Base-by-base conservation (phyloP, 2,797 vertebrate species). In the Tragopan temminckii region DNA sequence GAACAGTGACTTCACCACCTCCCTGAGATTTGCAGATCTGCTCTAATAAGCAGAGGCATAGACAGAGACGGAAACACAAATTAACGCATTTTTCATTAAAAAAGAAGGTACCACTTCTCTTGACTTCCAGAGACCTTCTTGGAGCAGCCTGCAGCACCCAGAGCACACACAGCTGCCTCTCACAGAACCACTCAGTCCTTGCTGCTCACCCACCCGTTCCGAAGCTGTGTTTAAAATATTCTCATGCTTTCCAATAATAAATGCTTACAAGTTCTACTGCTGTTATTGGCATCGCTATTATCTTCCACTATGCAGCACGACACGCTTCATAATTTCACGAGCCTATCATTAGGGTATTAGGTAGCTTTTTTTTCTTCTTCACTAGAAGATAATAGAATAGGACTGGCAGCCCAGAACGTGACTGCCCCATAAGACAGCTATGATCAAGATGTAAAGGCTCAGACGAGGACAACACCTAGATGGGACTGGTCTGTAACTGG, bases 11-110 rank as follows among this genome's bases (percentile, higher is more conserved):
- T 52, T 25, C 48, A 15, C 29, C 16, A 11, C 52, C 29, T 18
- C 52, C 52, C 29, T 9, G 27, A 29, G 52, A 31, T 11, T 66
- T 59, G 45, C 55, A 93, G 59, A 52, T 69, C 68, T 59, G 61
- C 68, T 79, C 55, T 33, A 59, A 38, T 29, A 69, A 81, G 61
- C 45, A 95, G 84, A 93, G 69, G 38, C 27, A 76, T 69, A 90
- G 76, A 89, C 66, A 53, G 72, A 93, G 55, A 62, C 23, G 48
- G 78, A 82, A 95, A 78, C 72, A 85, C 67, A 77, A 85, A 38
- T 36, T 80, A 77, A 81, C 6, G 19, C 7, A 79, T 23, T 43
- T 62, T 43, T 61, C 57, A 35, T 69, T 40, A 21, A 25, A 50
- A 38, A 40, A 40, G 45, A 90, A 86, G 80, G 36, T 78, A 74